These are phyloP conservation scores for Lepidurus couesii DNA, from an alignment of 1,140 invertebrate genomes.

Conservation along the genomic window DNA sequence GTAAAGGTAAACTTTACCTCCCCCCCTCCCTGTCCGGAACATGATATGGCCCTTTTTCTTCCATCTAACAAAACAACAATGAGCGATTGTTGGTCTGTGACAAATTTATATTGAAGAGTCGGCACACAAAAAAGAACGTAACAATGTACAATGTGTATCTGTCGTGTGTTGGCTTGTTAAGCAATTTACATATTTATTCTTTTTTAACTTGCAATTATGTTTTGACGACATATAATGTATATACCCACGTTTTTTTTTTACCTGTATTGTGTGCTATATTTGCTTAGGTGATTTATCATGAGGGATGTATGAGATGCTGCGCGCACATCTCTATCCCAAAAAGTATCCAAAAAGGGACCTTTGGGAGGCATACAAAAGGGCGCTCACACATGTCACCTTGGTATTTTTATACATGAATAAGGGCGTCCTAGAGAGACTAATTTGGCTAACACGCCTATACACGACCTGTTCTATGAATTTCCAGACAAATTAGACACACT, in stretches of 20 bases:
- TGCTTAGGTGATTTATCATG: conserved; percentile 5
- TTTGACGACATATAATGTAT: too few species aligned
- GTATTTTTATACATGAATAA: conserved; percentile 16
- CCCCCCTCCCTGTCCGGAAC: background rate
- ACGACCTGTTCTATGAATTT: background rate
- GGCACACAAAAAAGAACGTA: background rate
- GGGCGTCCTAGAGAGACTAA: background rate
- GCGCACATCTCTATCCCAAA: background rate
- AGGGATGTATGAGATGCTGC: background rate
- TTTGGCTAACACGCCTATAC: conserved; percentile 8
- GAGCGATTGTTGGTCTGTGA: conserved; percentile 1
- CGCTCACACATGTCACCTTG: background rate
- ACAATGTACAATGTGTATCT: background rate
- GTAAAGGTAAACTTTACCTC: conserved; percentile 8
- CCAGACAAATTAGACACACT: conserved; percentile 18
- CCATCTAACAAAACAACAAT: conserved; percentile 16
- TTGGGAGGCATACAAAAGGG: background rate
- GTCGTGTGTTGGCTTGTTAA: conserved; percentile 16
- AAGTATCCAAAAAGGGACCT: too few species aligned
- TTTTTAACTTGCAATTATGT: too few species aligned
- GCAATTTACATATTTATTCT: background rate
- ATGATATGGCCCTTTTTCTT: background rate
- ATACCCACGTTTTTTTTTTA: background rate
- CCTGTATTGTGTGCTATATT: background rate
- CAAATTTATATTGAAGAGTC: background rate